Conservation (phyloP, 2,888 invertebrate species). For the Miltochrista miniata region DNA sequence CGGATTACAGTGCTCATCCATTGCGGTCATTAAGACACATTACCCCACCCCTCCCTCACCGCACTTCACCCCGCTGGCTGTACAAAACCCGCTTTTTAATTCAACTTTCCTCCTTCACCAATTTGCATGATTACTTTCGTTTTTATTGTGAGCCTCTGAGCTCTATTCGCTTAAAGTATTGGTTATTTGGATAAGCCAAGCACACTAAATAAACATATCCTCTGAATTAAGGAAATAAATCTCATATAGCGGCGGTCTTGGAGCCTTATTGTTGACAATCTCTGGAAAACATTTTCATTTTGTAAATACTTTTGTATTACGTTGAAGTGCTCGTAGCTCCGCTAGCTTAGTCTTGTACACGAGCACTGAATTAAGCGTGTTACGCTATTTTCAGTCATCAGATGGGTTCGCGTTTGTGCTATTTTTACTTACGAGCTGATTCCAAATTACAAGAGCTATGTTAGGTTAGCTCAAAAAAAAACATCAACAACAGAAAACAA, state of each 20-base stretch:
- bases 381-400: no score
- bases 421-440: no score
- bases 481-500: no score
- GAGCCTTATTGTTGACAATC: constrained; percentile 21
- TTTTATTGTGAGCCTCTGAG: constrained; percentile 74
- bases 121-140: constrained; percentile 84
- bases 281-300: constrained; percentile 4
- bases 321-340: no score
- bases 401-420: no score
- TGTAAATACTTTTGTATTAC: no score
- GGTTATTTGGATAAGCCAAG: constrained; percentile 51
- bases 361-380: no score
- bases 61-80: constrained; percentile 32
- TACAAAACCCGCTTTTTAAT: constrained; percentile 77
- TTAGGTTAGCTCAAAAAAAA: no score
- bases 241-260: constrained; percentile 17
- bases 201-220: constrained; percentile 37
- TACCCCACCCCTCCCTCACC: constrained; percentile 43
- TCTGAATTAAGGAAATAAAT: constrained; percentile 29
- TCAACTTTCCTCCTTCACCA: constrained; percentile 79
- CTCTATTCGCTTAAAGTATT: constrained; percentile 54
- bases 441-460: no score
- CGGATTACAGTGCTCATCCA: constrained; percentile 78
- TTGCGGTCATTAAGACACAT: constrained; percentile 83
- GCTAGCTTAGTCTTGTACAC: no score